Base-by-base conservation (phyloP, 92 coral and sea anemone genomes). In the Porites evermanni region DNA sequence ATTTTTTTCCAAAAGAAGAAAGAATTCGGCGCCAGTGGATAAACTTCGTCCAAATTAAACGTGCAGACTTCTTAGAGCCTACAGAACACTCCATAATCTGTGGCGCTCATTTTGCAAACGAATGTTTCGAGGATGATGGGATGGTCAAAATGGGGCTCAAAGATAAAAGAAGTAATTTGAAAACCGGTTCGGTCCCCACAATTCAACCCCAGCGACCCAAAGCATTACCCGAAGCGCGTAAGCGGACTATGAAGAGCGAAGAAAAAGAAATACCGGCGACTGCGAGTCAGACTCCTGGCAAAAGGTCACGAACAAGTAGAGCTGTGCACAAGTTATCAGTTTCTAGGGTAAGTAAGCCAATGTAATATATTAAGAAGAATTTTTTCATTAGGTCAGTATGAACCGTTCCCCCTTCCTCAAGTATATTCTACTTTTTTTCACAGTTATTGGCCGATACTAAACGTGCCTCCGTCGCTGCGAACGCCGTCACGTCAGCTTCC, bases 301-400 rank as follows among this genome's bases (percentile, higher is more conserved):
- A 56, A 56, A 54, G 53, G 53, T 64, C 17, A 18, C 6, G 81
- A 44, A 77, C 7, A 53, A 77, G 81, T 77, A 77, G 69, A 77
- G 81, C 67, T 58, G 19, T 77, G 54, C 67, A 77, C 8, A 77
- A 77, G 81, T 17, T 77, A 77, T 29, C 38, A 24, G 50, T 77
- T 17, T 52, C 53, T 24, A 77, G 81, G 20, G 81, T 77, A 56
- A 77, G 81, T 77, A 7, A 4, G 51, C 24, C 0, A 65, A 12
- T 7, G 2, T 21, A 16, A 13, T 23, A 10, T 7, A 23, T 16
- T 24, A 1, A 24, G 50, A 11, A 32, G 4, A 2, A 70, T 12
- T 26, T 2, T 8, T 53, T 19, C 23, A 70, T 13, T 24, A 70
- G 5, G 4, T 2, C 53, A 29, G 18, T 53, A 53, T 53, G 1